These are phyloP conservation scores for Gari tellinella DNA, from an alignment of 2,888 invertebrate genomes.

Conservation along the genomic window DNA sequence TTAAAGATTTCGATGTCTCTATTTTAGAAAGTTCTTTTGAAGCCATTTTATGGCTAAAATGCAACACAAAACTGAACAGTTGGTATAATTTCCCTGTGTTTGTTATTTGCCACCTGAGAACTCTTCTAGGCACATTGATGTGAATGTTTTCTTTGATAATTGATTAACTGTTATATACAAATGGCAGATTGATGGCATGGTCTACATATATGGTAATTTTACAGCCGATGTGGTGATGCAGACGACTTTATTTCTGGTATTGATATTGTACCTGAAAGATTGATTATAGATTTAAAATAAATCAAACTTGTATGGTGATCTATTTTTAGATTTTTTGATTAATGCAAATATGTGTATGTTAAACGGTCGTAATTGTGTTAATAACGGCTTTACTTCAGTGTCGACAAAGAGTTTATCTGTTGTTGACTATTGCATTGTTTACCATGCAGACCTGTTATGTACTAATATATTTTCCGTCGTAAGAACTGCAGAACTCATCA, in stretches of 20 bases:
- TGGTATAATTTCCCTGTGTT: neutral
- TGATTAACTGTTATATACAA: conserved; percentile 16
- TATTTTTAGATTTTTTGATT: too few relatives aligned
- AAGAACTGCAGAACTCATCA: too few relatives aligned
- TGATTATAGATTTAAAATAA: conserved; percentile 35
- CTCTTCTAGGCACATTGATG: conserved; percentile 22
- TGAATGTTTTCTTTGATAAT: conserved; percentile 20
- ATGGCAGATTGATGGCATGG: conserved; percentile 13
- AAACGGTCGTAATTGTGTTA: too few relatives aligned
- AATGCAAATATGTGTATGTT: too few relatives aligned
- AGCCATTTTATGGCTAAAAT: conserved; percentile 17
- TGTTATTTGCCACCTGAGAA: conserved; percentile 7
- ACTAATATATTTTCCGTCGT: too few relatives aligned
- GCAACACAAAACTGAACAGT: conserved; percentile 4
- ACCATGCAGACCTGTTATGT: too few relatives aligned
- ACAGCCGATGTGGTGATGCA: conserved; percentile 28
- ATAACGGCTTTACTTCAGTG: too few relatives aligned
- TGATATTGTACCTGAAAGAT: conserved; percentile 13
- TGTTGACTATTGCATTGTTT: too few relatives aligned
- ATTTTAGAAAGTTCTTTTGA: conserved; percentile 14
- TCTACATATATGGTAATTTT: conserved; percentile 41
- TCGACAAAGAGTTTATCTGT: too few relatives aligned
- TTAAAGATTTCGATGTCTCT: conserved; percentile 12
- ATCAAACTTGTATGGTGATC: too few relatives aligned
- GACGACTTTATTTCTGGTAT: conserved; percentile 25